Conservation (phyloP, 1,140 invertebrate species). For the Ostrea edulis region DNA sequence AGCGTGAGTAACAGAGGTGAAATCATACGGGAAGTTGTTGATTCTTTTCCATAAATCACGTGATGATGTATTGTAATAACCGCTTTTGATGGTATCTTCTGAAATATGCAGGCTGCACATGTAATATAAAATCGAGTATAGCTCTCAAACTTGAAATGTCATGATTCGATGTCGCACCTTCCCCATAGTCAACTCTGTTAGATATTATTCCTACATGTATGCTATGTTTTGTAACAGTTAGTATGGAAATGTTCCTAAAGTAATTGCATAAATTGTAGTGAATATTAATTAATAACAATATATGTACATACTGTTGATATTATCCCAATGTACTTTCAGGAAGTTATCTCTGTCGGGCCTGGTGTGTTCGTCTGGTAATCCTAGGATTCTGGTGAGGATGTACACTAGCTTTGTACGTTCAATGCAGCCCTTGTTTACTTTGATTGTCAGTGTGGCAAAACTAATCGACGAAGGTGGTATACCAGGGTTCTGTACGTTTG, state of each 20-base stretch:
- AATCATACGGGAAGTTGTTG: neutral
- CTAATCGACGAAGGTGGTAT: neutral
- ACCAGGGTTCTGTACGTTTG: neutral
- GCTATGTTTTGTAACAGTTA: too few species aligned
- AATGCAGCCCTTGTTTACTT: neutral
- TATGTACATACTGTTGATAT: neutral
- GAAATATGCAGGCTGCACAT: neutral
- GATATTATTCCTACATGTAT: too few species aligned
- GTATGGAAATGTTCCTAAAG: too few species aligned
- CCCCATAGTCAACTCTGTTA: too few species aligned
- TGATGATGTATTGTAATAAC: neutral
- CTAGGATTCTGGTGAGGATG: neutral
- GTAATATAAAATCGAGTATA: neutral
- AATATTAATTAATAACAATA: too few species aligned
- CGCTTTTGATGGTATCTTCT: neutral
- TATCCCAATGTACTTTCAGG: neutral
- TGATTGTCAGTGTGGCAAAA: neutral
- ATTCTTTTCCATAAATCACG: neutral
- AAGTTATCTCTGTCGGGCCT: neutral
- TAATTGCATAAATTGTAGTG: too few species aligned
- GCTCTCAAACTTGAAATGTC: neutral
- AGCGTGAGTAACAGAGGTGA: neutral
- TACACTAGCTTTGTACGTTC: neutral
- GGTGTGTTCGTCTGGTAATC: constrained; percentile 22
- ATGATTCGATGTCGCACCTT: neutral